Conservation (phyloP, 2,113 vertebrate genomes). For the Galbula dea region DNA sequence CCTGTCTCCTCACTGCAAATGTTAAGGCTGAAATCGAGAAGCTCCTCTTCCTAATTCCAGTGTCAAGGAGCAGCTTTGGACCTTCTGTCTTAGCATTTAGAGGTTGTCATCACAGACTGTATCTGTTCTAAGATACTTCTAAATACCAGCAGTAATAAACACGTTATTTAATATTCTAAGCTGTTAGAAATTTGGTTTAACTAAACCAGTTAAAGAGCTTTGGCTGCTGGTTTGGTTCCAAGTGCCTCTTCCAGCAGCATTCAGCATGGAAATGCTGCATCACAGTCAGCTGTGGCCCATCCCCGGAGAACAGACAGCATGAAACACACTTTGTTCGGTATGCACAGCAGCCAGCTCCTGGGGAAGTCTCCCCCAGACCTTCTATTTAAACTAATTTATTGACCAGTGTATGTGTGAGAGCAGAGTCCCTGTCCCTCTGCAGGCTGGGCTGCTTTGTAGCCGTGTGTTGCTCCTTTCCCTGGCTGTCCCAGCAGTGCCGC, state of each 20-base stretch:
- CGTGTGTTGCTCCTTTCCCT: not conserved
- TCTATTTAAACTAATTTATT: not conserved
- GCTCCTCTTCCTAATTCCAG: not conserved
- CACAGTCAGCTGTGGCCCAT: rapidly evolving
- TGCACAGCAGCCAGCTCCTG: rapidly evolving
- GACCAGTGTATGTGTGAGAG: rapidly evolving
- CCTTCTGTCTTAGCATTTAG: not conserved
- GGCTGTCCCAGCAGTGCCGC: not conserved
- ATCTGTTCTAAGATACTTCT: slow-evolving; percentile 54
- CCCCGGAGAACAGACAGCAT: too few species aligned
- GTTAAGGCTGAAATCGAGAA: not conserved
- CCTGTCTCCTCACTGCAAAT: rapidly evolving
- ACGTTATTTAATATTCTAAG: not conserved
- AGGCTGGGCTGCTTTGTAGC: rapidly evolving
- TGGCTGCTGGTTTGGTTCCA: not conserved
- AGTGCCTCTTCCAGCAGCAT: not conserved
- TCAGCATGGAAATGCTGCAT: rapidly evolving
- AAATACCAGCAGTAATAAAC: not conserved
- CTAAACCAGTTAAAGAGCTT: not conserved
- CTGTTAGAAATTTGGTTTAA: not conserved
- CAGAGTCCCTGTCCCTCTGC: rapidly evolving
- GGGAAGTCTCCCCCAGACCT: rapidly evolving
- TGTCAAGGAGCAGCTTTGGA: not conserved
- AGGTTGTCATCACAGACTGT: not conserved
- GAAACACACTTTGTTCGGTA: rapidly evolving